Percentiles rank a stretch among this genome's conserved stretches.
These are phyloP conservation scores for Thecocarcelia acutangulata DNA, from an alignment of 2,888 invertebrate species.

Conservation along the genomic window DNA sequence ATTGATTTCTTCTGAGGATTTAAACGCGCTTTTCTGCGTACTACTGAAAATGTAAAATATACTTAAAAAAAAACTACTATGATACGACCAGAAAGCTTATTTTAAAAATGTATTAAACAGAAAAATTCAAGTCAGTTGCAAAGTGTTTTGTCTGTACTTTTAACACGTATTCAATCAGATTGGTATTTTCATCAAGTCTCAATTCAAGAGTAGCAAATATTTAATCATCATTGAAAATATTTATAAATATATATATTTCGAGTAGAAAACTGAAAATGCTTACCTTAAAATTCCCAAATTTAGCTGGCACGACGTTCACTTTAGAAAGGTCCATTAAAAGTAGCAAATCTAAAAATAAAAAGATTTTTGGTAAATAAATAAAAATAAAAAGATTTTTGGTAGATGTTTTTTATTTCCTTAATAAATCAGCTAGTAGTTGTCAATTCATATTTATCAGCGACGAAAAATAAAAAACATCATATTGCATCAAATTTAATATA, in stretches of 20 bases:
- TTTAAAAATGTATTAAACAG: too few relatives aligned
- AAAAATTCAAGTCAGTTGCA: neutral
- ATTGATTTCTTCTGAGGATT: too few relatives aligned
- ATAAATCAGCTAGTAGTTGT: slow-evolving; percentile 65
- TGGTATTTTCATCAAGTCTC: slow-evolving; percentile 70
- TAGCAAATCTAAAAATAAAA: slow-evolving; percentile 1
- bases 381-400: too few relatives aligned
- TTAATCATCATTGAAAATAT: slow-evolving; percentile 66
- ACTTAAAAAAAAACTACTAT: too few relatives aligned
- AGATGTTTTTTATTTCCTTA: neutral
- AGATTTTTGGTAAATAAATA: neutral
- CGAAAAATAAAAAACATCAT: slow-evolving; percentile 77
- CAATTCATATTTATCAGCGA: slow-evolving; percentile 74
- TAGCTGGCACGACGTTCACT: too few relatives aligned
- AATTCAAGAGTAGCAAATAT: slow-evolving; percentile 75
- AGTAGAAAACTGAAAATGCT: too few relatives aligned
- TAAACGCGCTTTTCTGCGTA: too few relatives aligned
- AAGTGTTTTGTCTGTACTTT: neutral
- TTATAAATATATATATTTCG: neutral
- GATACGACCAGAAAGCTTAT: too few relatives aligned
- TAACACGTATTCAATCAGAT: slow-evolving; percentile 62
- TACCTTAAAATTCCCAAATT: too few relatives aligned
- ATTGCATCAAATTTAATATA: neutral
- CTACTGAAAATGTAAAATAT: too few relatives aligned
- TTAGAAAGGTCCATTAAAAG: neutral